Base-by-base conservation (phyloP, 1,140 invertebrate genomes). In the Drosophila malerkotliana region DNA sequence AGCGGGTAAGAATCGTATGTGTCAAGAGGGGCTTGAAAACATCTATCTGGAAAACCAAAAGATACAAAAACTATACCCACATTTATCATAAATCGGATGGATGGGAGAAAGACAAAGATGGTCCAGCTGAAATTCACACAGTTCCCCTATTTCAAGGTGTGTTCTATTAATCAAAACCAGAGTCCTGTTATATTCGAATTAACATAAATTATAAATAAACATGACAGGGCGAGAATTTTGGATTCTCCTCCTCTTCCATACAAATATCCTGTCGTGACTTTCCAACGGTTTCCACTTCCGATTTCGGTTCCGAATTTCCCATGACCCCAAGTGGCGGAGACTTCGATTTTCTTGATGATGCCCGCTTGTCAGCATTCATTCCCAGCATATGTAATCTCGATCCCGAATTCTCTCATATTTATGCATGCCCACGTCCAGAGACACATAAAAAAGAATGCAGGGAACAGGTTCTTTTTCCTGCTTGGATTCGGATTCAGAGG, bases 401-500 rank as follows among this genome's bases (percentile, higher is more conserved):
- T 69, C 41, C 53, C 28, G 53, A 61, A 18, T 56, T 32, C 32
- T n/a, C 66, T 71, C 66, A 71, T 71, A 56, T 80, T 67, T 72
- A 80, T 82, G 78, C 67, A 67, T 68, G 73, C 58, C 39, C 79
- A 77, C 77, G 67, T 59, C 72, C 48, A 62, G 30, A 37, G 21
- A 26, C 24, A 32, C 15, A 0, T 8, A 30, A 26, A 37, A 28
- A 4, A 14, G 7, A 32, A 60, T 51, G 18, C 69, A 59, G 32
- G 58, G 80, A 87, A 87, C 82, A 87, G 82, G 82, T 87, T 87
- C 74, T 82, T 88, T 76, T 87, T 85, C 82, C 78, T 84, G 81
- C 73, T 45, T 51, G 28, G 39, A 58, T 71, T 79, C 54, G 28
- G 24, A 47, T 52, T 52, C 18, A 44, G 61, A 14, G 34, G 52